Evolutionary conservation across 64 coral and sea anemone species (phyloP), one percentile per base, ranked within the genome.

Genomic region (Astreopora myriophthalma): DNA sequence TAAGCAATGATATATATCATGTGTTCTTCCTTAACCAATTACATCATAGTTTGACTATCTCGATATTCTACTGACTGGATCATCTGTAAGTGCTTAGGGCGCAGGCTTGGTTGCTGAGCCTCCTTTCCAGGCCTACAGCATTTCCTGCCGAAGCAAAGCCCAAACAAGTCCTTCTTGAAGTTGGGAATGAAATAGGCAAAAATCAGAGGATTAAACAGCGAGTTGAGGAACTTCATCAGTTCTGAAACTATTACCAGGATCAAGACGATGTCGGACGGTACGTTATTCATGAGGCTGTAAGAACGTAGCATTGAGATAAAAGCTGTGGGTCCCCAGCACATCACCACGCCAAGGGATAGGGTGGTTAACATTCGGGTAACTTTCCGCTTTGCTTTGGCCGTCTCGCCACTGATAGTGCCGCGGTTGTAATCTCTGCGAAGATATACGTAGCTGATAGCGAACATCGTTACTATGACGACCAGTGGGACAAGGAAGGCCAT

Each of bases 121-220:
- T 80, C 77, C 3, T 60, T 55, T 55, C 9, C 31, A 13, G 22
- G 2, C 61, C 28, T 2, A 30, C 38, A 33, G 35, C 74, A 51
- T 34, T 16, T 76, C 17, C 61, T 33, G 8, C 52, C 67, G 0
- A 17, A 66, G n/a, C 24, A 90, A 20, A 79, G 19, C 11, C 88
- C 77, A 49, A 90, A 58, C 75, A 62, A 90, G 29, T 90, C 74
- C 48, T 79, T 76, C 27, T 30, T 76, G 25, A 90, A 90, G 61
- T 90, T 79, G 29, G 55, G 65, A 19, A 79, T 90, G 33, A 80
- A 90, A 33, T 44, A 80, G 6, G 60, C 88, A 90, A 79, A 90
- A 79, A 90, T 80, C 30, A 90, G 12, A 16, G 88, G 88, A 76
- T 90, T 90, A 13, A 90, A 48, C 19, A 90, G 28, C 14, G 88